These are phyloP conservation scores for Plagiodera versicolora DNA, from an alignment of 2,888 invertebrate genomes.

Conservation along the genomic window DNA sequence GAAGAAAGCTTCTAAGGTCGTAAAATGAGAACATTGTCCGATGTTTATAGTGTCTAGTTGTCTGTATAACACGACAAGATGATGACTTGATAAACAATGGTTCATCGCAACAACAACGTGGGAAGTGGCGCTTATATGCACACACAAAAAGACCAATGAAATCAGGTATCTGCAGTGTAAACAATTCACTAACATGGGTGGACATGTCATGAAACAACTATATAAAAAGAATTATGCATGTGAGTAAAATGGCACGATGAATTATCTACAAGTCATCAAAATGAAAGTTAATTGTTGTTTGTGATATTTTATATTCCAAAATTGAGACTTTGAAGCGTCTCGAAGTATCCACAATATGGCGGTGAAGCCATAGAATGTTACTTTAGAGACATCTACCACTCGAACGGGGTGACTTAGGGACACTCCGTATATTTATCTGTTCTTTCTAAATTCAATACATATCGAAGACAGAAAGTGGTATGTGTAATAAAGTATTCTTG, in stretches of 20 bases:
- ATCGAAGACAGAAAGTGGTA: slow-evolving; percentile 34
- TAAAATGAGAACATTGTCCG: slow-evolving; percentile 11
- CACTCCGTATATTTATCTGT: no score
- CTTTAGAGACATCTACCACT: no score
- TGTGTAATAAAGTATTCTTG: slow-evolving; percentile 30
- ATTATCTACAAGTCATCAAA: no score
- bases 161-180: slow-evolving; percentile 13
- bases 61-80: slow-evolving; percentile 15
- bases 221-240: no score
- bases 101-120: slow-evolving; percentile 9
- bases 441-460: neutral
- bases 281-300: no score
- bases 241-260: no score
- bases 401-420: no score
- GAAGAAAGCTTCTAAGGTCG: slow-evolving; percentile 1
- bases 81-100: slow-evolving; percentile 18
- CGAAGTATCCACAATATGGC: no score
- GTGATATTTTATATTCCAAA: no score
- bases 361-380: no score
- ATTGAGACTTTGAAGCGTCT: no score
- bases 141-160: slow-evolving; percentile 1
- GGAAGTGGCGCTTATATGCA: slow-evolving; percentile 15
- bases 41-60: slow-evolving; percentile 12
- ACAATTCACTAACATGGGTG: slow-evolving; percentile 6
- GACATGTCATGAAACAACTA: no score